Base-by-base conservation (phyloP, 2,888 invertebrate genomes). In the Melipona bicolor region DNA sequence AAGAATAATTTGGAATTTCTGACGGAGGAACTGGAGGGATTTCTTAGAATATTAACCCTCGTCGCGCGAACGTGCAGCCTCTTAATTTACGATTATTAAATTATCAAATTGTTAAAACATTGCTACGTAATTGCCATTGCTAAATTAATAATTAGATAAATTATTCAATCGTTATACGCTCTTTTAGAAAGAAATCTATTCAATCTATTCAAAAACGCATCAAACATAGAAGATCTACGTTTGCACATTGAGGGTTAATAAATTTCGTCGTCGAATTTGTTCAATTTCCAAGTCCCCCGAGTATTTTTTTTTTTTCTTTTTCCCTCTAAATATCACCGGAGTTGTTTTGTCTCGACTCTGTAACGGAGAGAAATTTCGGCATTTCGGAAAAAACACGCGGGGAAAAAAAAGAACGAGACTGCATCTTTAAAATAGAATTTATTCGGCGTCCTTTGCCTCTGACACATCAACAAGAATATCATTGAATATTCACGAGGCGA, bases 401-500 rank as follows among this genome's bases (percentile, higher is more conserved):
- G 3, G 19, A 27, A 27, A 5, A 27, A 27, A 21, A 50, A 17
- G 13, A 50, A 27, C 24, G 3, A 43, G 65, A 43, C n/a, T 43
- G 21, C 43, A 43, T 21, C 43, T 72, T 43, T 27, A 27, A 49
- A 24, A 61, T 49, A 61, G 49, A 32, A 75, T 54, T 56, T 75
- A 56, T 65, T 65, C 36, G 6, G 54, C 32, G 21, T 56, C 67
- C 52, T 24, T 36, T 43, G 61, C 21, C 19, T n/a, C 27, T 32
- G 21, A 6, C 50, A 61, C 61, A 70, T 49, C 32, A 36, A 49
- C 56, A 64, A 50, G 52, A 54, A 52, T 61, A 27, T 32, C 43
- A 62, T 79, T 79, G 69, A 62, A 56, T 61, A 79, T 79, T 76
- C 77, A 69, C 17, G 61, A 69, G 24, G 15, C 36, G 36, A 43